Evolutionary conservation across 1,140 invertebrate species (phyloP), one percentile per base, ranked within the genome.

Genomic region (Bombus haemorrhoidalis): DNA sequence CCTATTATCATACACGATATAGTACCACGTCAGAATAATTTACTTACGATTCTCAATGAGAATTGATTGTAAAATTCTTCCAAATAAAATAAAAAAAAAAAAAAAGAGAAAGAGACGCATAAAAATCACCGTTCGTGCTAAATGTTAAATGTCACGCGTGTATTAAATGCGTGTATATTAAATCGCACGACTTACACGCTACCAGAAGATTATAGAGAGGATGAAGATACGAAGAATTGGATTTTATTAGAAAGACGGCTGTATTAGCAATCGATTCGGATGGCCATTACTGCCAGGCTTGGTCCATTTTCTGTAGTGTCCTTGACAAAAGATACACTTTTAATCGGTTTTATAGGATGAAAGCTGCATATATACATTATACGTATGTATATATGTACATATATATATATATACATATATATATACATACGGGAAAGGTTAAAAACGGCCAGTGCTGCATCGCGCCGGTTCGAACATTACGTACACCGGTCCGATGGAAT

Each of bases 331-430:
- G 74, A 62, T 68, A 78, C 74, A 74, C 83, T 81, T 89, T 89
- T 89, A 89, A 89, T 89, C 87, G 74, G 87, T 87, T 89, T 57
- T 41, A 39, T 43, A 62, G 59, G 37, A 43, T 66, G 87, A 88
- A 85, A 89, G 87, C 81, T 34, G 64, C 64, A 37, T 53, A 53
- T 22, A 22, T 53, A 53, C 47, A 22, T 53, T 53, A 53, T 47
- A 47, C 1, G 18, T 47, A 47, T 47, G 47, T 47, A 47, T 47
- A 18, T 47, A 47, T 53, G 18, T 53, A 8, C 47, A 47, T 47
- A 53, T 53, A 22, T 53, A 53, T 6, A 53, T 1, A 47, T 43
- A 43, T 43, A 15, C 18, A 18, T 43, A 47, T 47, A 8, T 4
- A 6, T 53, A 53, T 8, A 22, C 47, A 53, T 53, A 53, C 47